Evolutionary conservation across 2,888 invertebrate species (phyloP).

Genomic region (Prosapia bicincta): DNA sequence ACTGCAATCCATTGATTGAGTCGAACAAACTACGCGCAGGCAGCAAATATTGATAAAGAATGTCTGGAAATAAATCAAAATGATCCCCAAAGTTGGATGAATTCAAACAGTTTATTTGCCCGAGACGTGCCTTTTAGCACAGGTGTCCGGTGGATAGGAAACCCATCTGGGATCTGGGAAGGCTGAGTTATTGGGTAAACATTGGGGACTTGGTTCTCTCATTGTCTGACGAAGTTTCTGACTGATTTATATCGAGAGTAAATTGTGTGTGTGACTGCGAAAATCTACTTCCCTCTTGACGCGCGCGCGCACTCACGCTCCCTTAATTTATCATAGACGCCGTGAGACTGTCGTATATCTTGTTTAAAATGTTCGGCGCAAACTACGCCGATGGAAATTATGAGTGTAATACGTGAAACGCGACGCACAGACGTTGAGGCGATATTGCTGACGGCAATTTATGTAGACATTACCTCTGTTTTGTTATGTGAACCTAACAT

Average conservation of each 20-base stretch:
- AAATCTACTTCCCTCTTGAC: neutral
- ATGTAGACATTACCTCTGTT: no score
- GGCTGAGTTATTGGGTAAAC: neutral
- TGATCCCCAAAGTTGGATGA: neutral
- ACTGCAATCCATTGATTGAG: neutral
- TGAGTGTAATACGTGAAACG: neutral
- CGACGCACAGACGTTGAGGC: neutral
- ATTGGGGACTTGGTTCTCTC: neutral
- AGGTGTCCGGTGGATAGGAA: neutral
- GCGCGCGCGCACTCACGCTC: neutral
- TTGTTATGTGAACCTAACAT: no score
- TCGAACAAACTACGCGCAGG: neutral
- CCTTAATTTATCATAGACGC: neutral
- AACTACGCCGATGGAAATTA: neutral
- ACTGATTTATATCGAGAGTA: constrained; percentile 2
- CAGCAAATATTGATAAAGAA: neutral
- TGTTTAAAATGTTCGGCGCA: neutral
- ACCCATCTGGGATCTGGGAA: neutral
- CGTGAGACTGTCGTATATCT: neutral
- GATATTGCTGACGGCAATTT: neutral
- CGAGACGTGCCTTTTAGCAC: neutral
- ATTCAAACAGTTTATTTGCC: neutral
- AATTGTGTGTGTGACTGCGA: constrained; percentile 2
- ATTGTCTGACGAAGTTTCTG: neutral
- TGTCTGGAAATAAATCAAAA: neutral